Evolutionary conservation across 2,113 vertebrate genomes (phyloP).

Genomic region (Peucedramus taeniatus): DNA sequence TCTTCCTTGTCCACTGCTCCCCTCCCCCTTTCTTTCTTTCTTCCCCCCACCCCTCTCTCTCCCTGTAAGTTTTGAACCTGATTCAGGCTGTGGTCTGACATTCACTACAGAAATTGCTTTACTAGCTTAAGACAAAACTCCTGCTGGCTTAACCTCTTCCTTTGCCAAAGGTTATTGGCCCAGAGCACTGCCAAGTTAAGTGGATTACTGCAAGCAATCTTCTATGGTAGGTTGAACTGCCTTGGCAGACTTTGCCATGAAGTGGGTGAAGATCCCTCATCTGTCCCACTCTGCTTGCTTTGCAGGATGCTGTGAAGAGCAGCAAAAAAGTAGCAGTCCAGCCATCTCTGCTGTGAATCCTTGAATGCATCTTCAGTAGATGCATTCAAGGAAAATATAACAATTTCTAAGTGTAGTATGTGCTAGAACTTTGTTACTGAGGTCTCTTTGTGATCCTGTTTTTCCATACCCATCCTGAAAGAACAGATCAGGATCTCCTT

Average conservation of each 20-base stretch:
- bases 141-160: conserved; percentile 9
- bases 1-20: background rate
- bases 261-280: background rate
- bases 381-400: background rate
- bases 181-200: background rate
- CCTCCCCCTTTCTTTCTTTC: background rate
- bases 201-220: background rate
- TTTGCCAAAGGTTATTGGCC: background rate
- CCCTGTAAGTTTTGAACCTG: background rate
- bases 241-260: background rate
- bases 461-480: background rate
- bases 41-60: accelerated
- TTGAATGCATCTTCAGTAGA: background rate
- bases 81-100: background rate
- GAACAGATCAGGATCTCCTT: background rate
- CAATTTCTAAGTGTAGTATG: background rate
- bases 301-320: background rate
- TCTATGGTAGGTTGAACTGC: background rate
- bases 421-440: background rate
- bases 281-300: background rate
- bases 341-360: background rate
- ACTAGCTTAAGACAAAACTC: conserved; percentile 4
- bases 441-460: background rate
- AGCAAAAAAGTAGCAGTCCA: background rate
- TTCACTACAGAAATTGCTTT: background rate